phyloP scores from a whole-genome alignment of 2,113 vertebrate species.

The Sapajus apella region DNA sequence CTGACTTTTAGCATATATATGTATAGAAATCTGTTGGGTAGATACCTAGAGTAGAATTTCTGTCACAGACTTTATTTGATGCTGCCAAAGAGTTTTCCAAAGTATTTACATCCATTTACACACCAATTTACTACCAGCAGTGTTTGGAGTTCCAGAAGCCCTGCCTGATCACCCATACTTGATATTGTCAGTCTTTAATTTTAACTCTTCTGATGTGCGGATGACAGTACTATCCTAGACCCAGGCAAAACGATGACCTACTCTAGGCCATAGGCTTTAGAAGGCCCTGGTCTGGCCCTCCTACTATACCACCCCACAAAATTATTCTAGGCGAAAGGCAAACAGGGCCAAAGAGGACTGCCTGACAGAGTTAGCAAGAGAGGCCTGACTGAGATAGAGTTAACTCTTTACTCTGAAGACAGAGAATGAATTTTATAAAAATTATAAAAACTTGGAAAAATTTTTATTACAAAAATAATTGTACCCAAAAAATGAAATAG shows the following conservation, averaged over 20 bases:
- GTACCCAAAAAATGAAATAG: not conserved
- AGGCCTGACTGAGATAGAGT: not conserved
- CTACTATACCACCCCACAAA: not conserved
- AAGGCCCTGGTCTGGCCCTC: not conserved
- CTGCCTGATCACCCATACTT: not conserved
- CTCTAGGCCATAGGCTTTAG: not conserved
- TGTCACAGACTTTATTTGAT: not conserved
- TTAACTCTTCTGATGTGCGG: not conserved
- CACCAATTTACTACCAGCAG: not conserved
- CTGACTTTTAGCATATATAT: not conserved
- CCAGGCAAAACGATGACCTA: not conserved
- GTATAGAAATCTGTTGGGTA: not conserved
- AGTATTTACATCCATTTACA: not conserved
- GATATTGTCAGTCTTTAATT: not conserved
- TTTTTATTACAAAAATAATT: not conserved
- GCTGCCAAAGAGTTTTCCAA: not conserved
- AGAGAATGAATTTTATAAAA: not conserved
- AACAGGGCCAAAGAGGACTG: not conserved
- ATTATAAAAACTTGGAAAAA: not conserved
- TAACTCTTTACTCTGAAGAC: not conserved
- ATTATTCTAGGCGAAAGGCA: no score
- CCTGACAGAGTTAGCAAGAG: not conserved
- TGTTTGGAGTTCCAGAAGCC: not conserved
- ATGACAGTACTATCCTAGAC: not conserved
- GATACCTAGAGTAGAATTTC: not conserved